These are phyloP conservation scores for Mycalesis mineus DNA, from an alignment of 2,888 invertebrate genomes.

Conservation along the genomic window DNA sequence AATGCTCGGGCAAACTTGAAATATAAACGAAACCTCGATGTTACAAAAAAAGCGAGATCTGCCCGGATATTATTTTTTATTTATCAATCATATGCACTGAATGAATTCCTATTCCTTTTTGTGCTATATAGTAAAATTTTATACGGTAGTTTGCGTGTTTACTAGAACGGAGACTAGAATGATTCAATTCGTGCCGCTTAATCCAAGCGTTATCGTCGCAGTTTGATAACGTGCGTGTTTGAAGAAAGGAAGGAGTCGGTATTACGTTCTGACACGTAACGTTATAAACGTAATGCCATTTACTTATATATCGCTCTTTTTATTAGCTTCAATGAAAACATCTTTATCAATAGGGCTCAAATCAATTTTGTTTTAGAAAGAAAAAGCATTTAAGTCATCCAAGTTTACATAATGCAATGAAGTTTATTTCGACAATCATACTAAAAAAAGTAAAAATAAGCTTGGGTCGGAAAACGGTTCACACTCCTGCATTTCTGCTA, in stretches of 20 bases:
- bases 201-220: constrained; percentile 51
- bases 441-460: too few species aligned
- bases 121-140: background rate
- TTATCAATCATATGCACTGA: too few species aligned
- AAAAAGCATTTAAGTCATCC: too few species aligned
- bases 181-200: constrained; percentile 51
- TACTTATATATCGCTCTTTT: background rate
- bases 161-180: constrained; percentile 39
- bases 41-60: too few species aligned
- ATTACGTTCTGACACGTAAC: constrained; percentile 42
- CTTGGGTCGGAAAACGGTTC: too few species aligned
- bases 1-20: too few species aligned
- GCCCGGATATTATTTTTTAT: too few species aligned
- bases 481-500: too few species aligned
- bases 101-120: background rate
- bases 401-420: too few species aligned
- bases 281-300: background rate
- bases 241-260: constrained; percentile 33
- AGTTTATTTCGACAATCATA: too few species aligned
- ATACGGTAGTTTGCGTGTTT: constrained; percentile 23
- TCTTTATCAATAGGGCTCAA: background rate
- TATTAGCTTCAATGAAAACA: background rate
- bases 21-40: too few species aligned
- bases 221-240: constrained; percentile 47
- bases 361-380: too few species aligned